Evolutionary conservation across 1,140 invertebrate genomes (phyloP), one percentile per base, ranked within the genome.

Genomic region (Oscheius sp.): DNA sequence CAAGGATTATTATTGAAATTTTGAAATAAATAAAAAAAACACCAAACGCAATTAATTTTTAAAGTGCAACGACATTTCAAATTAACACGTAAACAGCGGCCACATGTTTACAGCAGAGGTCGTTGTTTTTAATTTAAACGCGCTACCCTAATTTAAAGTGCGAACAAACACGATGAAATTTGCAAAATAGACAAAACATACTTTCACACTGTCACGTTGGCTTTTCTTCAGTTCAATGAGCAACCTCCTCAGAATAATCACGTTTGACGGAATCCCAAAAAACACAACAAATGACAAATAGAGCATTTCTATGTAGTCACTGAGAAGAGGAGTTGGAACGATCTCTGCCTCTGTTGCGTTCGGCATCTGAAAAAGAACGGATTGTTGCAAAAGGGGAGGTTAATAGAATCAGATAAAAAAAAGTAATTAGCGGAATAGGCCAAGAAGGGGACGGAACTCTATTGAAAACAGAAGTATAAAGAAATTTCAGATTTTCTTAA

Each of bases 281-380:
- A 78, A 20, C 0, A 83, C 49, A 10, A 83, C 79, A 3, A 83
- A 31, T 13, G 64, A 68, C 46, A 83, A 67, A 73, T 81, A 84
- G 18, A 29, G 67, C 42, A 83, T 80, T 64, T 82, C 81, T 20
- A 82, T 69, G 61, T 80, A 82, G 61, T 82, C 81, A 42, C 63
- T 75, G 58, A 84, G 49, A n/a, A 83, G 70, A 3, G 82, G 78
- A 34, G 45, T 38, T 23, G 35, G 55, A 23, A 42, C 55, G 45
- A 29, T 20, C 3, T 34, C 7, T 4, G 36, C 61, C 45, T 58
- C 52, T 23, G n/a, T 58, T 23, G 7, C 38, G n/a, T 42, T 42
- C 38, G 7, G n/a, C n/a, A 42, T 42, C 38, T 42, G n/a, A 42
- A 42, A 42, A n/a, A 10, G 38, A 10, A 42, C n/a, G 7, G 38